phyloP scores from a whole-genome alignment of 2,888 invertebrate genomes.

The Phasia obesa region DNA sequence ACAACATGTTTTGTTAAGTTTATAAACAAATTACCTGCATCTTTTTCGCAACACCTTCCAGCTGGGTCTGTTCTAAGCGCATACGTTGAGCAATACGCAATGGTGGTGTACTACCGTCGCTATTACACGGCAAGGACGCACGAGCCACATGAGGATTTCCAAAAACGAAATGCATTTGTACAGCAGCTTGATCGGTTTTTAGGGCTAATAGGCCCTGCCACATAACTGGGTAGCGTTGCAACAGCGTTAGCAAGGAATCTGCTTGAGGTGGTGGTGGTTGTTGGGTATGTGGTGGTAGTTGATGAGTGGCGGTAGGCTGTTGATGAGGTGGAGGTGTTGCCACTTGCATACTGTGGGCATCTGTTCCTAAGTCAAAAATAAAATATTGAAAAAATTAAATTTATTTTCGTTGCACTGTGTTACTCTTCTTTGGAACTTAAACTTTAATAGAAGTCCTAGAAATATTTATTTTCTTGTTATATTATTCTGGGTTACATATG shows the following conservation, averaged over 20 bases:
- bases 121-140: slow-evolving; percentile 92
- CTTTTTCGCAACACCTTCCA: slow-evolving; percentile 97
- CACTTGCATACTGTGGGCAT: slow-evolving; percentile 78
- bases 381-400: neutral
- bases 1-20: neutral
- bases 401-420: too few relatives aligned
- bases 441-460: too few relatives aligned
- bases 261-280: slow-evolving; percentile 92
- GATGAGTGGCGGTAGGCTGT: slow-evolving; percentile 36
- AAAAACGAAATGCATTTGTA: slow-evolving; percentile 99
- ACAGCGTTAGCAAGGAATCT: slow-evolving; percentile 90
- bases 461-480: too few relatives aligned
- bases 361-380: slow-evolving; percentile 52
- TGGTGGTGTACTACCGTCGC: slow-evolving; percentile 92
- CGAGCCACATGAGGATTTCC: slow-evolving; percentile 95
- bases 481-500: too few relatives aligned
- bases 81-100: slow-evolving; percentile 98
- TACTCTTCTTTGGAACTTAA: too few relatives aligned
- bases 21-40: slow-evolving; percentile 89
- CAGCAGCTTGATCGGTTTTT: slow-evolving; percentile 98
- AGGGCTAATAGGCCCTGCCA: slow-evolving; percentile 98
- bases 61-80: slow-evolving; percentile 96
- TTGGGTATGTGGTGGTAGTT: slow-evolving; percentile 88
- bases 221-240: slow-evolving; percentile 97
- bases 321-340: slow-evolving; percentile 80